phyloP scores from a whole-genome alignment of 2,888 invertebrate genomes.

The Pecten maximus region DNA sequence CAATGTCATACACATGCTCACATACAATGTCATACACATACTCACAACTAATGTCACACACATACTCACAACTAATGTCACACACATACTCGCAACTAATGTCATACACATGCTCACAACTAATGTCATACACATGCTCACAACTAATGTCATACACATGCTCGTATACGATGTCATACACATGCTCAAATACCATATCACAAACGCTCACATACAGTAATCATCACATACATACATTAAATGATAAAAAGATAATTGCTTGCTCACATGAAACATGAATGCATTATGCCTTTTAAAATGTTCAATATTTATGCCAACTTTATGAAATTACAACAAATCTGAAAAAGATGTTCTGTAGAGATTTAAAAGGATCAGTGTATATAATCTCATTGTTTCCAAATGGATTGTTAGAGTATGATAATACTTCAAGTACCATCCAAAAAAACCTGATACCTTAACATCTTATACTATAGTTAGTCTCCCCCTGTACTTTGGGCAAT shows the following conservation, averaged over 20 bases:
- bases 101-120: neutral
- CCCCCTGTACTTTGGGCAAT: slow-evolving; percentile 42
- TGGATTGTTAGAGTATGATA: neutral
- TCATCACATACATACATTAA: neutral
- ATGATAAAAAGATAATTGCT: neutral
- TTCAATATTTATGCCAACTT: neutral
- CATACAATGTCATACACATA: neutral
- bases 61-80: neutral
- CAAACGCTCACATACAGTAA: neutral
- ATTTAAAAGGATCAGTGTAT: neutral
- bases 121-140: too few species aligned
- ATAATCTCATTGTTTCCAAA: neutral
- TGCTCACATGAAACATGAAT: neutral
- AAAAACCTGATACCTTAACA: too few species aligned
- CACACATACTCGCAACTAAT: too few species aligned
- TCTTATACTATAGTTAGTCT: neutral
- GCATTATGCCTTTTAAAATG: neutral
- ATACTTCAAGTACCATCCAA: too few species aligned
- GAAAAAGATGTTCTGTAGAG: neutral
- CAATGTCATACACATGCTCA: neutral
- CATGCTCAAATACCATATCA: neutral
- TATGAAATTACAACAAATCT: neutral
- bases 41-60: neutral
- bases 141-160: too few species aligned
- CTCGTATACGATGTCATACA: neutral